Evolutionary conservation across 2,113 vertebrate species (phyloP).

Genomic region (Macrotis lagotis): DNA sequence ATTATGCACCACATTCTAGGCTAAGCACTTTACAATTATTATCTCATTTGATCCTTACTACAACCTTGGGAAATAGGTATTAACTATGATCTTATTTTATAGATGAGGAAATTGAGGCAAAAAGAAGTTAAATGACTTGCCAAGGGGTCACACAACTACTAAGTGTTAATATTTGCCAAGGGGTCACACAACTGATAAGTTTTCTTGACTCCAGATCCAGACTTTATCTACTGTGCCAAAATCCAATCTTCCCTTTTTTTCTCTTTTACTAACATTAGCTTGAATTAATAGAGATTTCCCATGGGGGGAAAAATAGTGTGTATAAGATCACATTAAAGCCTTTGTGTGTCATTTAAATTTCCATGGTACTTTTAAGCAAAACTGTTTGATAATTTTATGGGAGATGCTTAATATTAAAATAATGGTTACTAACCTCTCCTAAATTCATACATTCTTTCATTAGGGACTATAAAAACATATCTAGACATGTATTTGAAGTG

Average conservation of each 20-base stretch:
- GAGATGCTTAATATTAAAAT: conserved; percentile 40
- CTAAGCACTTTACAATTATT: not conserved
- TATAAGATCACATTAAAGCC: conserved; percentile 26
- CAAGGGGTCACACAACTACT: not conserved
- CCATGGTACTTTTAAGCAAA: conserved; percentile 2
- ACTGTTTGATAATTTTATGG: conserved; percentile 34
- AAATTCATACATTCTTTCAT: conserved; percentile 66
- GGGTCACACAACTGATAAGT: not conserved
- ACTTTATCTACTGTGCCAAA: not conserved
- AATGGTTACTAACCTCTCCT: conserved; percentile 47
- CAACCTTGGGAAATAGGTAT: not conserved
- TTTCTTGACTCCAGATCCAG: not conserved
- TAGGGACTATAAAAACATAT: conserved; percentile 57
- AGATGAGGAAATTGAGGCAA: not conserved
- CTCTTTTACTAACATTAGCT: conserved; percentile 21
- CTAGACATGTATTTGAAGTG: conserved; percentile 47
- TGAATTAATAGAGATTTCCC: conserved; percentile 45
- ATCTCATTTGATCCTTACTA: not conserved
- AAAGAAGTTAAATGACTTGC: not conserved
- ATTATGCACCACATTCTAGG: not conserved
- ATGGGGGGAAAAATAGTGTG: conserved; percentile 19
- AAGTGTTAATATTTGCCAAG: not conserved
- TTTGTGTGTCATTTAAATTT: conserved; percentile 28
- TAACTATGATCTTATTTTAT: not conserved
- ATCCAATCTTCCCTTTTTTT: conserved; percentile 30